Evolutionary conservation across 1,140 invertebrate species (phyloP).

Genomic region (Cydia splendana): DNA sequence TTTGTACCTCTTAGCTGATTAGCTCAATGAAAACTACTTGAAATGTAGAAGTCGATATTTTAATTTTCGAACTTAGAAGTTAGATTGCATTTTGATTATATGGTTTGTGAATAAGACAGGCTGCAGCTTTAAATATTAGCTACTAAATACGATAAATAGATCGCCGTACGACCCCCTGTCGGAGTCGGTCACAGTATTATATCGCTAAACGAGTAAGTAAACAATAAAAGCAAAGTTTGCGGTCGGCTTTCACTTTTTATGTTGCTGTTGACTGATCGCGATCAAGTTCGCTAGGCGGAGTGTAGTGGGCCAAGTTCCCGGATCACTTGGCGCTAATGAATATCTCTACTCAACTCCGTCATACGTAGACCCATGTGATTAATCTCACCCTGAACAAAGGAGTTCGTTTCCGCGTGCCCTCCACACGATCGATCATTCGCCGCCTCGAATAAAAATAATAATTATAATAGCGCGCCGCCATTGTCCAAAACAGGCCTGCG

Average conservation of each 20-base stretch:
- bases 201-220: constrained; percentile 33
- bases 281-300: constrained; percentile 11
- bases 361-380: constrained; percentile 70
- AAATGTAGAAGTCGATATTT: background rate
- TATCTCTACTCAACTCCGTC: constrained; percentile 65
- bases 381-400: constrained; percentile 74
- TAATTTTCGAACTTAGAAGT: too few species aligned
- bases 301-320: constrained; percentile 42
- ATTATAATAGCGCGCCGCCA: constrained; percentile 70
- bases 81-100: background rate
- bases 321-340: constrained; percentile 65
- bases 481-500: constrained; percentile 66
- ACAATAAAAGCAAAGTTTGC: constrained; percentile 31
- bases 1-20: background rate
- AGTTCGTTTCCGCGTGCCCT: constrained; percentile 65
- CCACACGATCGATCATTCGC: constrained; percentile 72
- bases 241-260: constrained; percentile 24
- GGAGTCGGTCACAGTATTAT: constrained; percentile 4
- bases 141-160: background rate
- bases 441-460: constrained; percentile 76
- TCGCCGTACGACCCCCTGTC: background rate
- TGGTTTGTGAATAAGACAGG: background rate
- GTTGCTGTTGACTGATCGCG: constrained; percentile 31
- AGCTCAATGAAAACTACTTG: background rate
- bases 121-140: background rate